Base-by-base conservation (phyloP, 2,888 invertebrate genomes). In the Subacronicta megacephala region DNA sequence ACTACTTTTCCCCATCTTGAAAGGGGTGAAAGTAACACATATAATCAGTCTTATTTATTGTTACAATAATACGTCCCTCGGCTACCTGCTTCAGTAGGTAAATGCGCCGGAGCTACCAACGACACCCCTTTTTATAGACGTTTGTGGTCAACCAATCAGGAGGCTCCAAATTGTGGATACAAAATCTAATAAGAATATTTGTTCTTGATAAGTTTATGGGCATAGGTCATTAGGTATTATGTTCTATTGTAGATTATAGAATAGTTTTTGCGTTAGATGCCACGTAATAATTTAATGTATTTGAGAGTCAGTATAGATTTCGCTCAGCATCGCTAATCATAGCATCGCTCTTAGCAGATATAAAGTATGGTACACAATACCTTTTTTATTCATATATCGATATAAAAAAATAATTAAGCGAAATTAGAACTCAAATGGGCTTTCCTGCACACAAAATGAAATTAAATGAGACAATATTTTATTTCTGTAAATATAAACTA, bases 1-100 rank as follows among this genome's bases (percentile, higher is more conserved):
- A 74, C 80, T 89, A 90, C 78, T 79, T 72, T 80, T 83, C 92
- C 92, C 93, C 93, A 93, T 93, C 64, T 76, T 92, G 77, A 52
- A 68, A 74, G 85, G 92, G 93, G 90, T 81, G 73, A 78, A 82
- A 84, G 82, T 81, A 63, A 67, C 84, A 84, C 87, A 85, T 81
- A 84, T 63, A 74, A 78, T 90, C 92, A 93, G 92, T 93, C 90
- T 90, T 81, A 67, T 72, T 44, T 61, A 71, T 72, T 63, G 84
- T 86, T 84, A 85, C 69, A 86, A 80, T 78, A 90, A 90, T 91
- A 90, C 90, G 78, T 83, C 77, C 76, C 72, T 74, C 83, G 76
- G 80, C 83, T 79, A 86, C 89, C 87, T 76, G 85, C 77, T 66
- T 75, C 74, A 66, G 76, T 82, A 88, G 88, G 89, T 84, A 88